Conservation (phyloP, 1,140 invertebrate species). For the Drosophila pseudoobscura region DNA sequence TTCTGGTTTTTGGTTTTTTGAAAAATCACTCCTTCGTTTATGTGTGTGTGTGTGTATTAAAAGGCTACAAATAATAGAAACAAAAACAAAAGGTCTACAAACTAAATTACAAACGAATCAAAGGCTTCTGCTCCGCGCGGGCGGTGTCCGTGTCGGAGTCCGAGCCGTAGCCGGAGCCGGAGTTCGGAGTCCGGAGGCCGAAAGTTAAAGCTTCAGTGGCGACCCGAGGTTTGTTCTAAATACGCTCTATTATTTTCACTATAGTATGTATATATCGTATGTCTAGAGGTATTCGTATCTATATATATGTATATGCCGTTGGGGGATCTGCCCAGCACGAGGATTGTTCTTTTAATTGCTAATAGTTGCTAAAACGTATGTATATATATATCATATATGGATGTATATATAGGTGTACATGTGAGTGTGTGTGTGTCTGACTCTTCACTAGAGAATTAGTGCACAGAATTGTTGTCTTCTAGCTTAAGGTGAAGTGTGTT, state of each 20-base stretch:
- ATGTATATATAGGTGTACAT: slow-evolving; percentile 23
- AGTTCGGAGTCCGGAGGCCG: slow-evolving; percentile 8
- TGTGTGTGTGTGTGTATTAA: slow-evolving; percentile 21
- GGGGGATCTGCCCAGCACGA: slow-evolving; percentile 14
- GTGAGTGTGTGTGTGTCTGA: slow-evolving; percentile 19
- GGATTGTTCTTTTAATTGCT: slow-evolving; percentile 52
- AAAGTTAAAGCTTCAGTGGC: slow-evolving; percentile 54
- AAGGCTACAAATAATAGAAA: slow-evolving; percentile 33
- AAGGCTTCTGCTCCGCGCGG: slow-evolving; percentile 21
- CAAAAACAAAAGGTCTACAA: slow-evolving; percentile 47
- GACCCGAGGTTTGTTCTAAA: slow-evolving; percentile 50
- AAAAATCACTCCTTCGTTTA: slow-evolving; percentile 42
- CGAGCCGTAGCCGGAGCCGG: no score
- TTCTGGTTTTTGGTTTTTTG: slow-evolving; percentile 29
- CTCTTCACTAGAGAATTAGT: slow-evolving; percentile 57
- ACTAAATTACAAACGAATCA: slow-evolving; percentile 50
- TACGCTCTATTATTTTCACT: slow-evolving; percentile 36
- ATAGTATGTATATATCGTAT: slow-evolving; percentile 30
- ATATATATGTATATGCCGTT: slow-evolving; percentile 14
- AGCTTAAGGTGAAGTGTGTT: slow-evolving; percentile 51
- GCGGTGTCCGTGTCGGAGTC: background rate
- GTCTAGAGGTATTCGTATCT: slow-evolving; percentile 16
- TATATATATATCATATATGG: slow-evolving; percentile 15
- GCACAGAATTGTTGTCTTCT: slow-evolving; percentile 36
- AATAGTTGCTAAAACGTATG: slow-evolving; percentile 46